Conservation (phyloP, 2,888 invertebrate species). For the Doris montereyensis region DNA sequence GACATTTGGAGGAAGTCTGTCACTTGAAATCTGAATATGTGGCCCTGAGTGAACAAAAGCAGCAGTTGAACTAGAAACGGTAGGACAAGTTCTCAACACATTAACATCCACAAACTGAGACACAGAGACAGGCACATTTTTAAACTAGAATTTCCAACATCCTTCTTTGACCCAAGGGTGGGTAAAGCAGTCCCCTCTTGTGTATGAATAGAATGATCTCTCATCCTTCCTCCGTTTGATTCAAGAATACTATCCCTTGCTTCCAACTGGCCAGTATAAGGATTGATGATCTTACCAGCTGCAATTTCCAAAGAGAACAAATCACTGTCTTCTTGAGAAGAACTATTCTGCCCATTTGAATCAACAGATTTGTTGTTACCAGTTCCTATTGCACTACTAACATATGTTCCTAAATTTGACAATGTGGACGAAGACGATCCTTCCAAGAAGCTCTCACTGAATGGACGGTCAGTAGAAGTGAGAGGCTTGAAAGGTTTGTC, state of each 20-base stretch:
- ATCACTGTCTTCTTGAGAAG: conserved; percentile 32
- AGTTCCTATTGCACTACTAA: conserved; percentile 31
- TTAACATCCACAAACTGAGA: conserved; percentile 29
- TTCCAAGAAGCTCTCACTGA: conserved; percentile 26
- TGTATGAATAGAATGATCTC: conserved; percentile 21
- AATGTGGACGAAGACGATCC: background rate
- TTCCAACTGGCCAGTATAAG: conserved; percentile 66
- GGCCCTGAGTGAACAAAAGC: conserved; percentile 29
- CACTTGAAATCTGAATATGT: background rate
- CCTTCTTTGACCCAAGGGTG: too few relatives aligned
- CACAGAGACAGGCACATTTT: conserved; percentile 37
- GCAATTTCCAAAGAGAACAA: conserved; percentile 49
- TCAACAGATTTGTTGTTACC: conserved; percentile 31
- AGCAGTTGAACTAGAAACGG: conserved; percentile 36
- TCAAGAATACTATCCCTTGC: conserved; percentile 61
- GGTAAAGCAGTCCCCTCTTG: too few relatives aligned
- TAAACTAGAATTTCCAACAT: conserved; percentile 23
- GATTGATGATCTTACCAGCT: conserved; percentile 66
- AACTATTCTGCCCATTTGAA: conserved; percentile 23
- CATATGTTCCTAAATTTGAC: conserved; percentile 5
- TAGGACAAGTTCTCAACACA: conserved; percentile 21
- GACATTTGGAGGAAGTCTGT: background rate
- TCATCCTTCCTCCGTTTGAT: conserved; percentile 49
- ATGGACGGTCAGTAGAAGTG: conserved; percentile 34
- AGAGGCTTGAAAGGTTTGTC: conserved; percentile 7